Conservation (phyloP, 2,888 invertebrate species). For the Diaperis boleti region DNA sequence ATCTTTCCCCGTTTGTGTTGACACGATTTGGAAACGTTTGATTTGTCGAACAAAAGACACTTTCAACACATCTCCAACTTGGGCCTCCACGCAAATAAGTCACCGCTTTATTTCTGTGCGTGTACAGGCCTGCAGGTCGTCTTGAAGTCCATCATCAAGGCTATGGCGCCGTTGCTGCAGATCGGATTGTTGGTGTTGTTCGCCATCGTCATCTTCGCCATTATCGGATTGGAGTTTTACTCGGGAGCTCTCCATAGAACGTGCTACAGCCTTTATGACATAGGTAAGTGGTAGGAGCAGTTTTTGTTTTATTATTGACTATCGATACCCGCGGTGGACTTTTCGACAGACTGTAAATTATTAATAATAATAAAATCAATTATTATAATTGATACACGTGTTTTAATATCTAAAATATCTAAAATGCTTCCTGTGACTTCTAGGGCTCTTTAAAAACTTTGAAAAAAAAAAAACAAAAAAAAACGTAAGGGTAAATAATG, state of each 20-base stretch:
- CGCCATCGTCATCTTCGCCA: conserved; percentile 99
- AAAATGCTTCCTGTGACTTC: too few species aligned
- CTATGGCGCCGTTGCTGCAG: conserved; percentile 99
- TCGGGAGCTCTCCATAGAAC: conserved; percentile 99
- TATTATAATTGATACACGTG: too few species aligned
- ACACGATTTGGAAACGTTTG: conserved; percentile 12
- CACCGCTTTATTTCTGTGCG: not conserved
- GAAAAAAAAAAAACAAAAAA: too few species aligned
- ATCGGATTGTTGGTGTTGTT: conserved; percentile 99
- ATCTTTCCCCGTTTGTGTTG: conserved; percentile 17
- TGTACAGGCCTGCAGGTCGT: conserved; percentile 99
- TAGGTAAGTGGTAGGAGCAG: conserved; percentile 79
- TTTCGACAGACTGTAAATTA: too few species aligned
- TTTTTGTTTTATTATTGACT: not conserved
- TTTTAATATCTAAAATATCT: too few species aligned
- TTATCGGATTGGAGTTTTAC: conserved; percentile 99
- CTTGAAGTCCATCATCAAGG: conserved; percentile 99
- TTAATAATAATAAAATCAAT: too few species aligned
- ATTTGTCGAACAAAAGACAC: conserved; percentile 19
- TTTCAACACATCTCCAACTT: conserved; percentile 25
- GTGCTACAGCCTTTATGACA: conserved; percentile 96
- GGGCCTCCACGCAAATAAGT: not conserved
- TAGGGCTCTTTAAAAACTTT: too few species aligned
- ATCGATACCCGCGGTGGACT: not conserved
- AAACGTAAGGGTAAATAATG: too few species aligned